These are phyloP conservation scores for Matsumurasca onukii DNA, from an alignment of 1,140 invertebrate species.

Conservation along the genomic window DNA sequence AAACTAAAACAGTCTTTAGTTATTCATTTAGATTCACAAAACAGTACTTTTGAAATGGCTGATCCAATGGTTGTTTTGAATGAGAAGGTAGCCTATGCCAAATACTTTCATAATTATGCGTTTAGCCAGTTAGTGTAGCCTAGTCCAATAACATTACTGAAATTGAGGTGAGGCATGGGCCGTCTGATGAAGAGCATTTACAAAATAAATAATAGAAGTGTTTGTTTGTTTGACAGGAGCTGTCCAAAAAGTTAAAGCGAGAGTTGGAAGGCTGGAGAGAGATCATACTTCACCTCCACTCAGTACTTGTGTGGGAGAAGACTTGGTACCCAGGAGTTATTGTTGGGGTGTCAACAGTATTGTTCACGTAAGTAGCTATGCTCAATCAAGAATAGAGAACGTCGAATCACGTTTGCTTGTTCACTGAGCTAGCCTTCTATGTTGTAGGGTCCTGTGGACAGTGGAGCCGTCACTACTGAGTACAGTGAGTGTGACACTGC, in stretches of 20 bases:
- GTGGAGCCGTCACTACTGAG: constrained; percentile 79
- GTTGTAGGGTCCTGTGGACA: constrained; percentile 67
- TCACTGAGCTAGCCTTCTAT: background rate
- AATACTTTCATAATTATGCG: too few relatives aligned
- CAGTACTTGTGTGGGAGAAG: constrained; percentile 80
- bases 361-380: constrained; percentile 59
- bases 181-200: too few relatives aligned
- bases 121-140: too few relatives aligned
- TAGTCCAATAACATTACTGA: too few relatives aligned
- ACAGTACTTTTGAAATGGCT: too few relatives aligned
- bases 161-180: too few relatives aligned
- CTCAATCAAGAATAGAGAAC: background rate
- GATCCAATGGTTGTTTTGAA: too few relatives aligned
- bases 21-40: too few relatives aligned
- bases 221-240: constrained; percentile 47
- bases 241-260: constrained; percentile 70
- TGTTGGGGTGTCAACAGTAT: constrained; percentile 60
- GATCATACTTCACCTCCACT: constrained; percentile 68
- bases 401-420: background rate
- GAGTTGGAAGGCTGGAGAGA: constrained; percentile 81
- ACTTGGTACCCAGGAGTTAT: constrained; percentile 76
- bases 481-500: constrained; percentile 67
- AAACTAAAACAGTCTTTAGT: too few relatives aligned
- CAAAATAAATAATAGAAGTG: too few relatives aligned
- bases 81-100: too few relatives aligned